phyloP scores from a whole-genome alignment of 2,888 invertebrate genomes.

The Lycia hirtaria region DNA sequence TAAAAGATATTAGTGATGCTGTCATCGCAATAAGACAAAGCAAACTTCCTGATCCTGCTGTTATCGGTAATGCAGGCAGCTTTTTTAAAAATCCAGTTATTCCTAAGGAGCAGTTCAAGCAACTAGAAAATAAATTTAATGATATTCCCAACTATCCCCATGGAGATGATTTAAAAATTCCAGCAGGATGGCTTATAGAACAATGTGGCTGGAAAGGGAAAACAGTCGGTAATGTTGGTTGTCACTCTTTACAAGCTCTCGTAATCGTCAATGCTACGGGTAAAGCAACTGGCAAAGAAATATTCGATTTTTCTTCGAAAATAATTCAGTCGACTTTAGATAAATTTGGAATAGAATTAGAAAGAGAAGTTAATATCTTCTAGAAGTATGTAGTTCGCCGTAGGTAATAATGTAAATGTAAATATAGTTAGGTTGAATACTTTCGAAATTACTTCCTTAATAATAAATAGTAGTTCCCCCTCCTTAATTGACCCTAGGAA shows the following conservation, averaged over 20 bases:
- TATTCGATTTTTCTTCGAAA: slow-evolving; percentile 23
- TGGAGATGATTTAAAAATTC: slow-evolving; percentile 27
- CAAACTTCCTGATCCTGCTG: slow-evolving; percentile 32
- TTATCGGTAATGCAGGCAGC: slow-evolving; percentile 35
- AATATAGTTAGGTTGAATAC: neutral
- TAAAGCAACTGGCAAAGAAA: slow-evolving; percentile 30
- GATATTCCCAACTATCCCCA: slow-evolving; percentile 26
- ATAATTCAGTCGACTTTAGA: slow-evolving; percentile 25
- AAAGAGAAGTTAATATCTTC: slow-evolving; percentile 30
- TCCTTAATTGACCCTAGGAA: neutral
- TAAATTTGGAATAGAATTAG: slow-evolving; percentile 29
- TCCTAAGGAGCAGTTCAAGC: slow-evolving; percentile 8
- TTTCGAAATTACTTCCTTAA: neutral
- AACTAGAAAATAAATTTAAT: slow-evolving; percentile 13
- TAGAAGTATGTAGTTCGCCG: neutral
- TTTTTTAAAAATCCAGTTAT: slow-evolving; percentile 36
- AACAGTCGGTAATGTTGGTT: slow-evolving; percentile 28
- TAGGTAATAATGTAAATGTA: no score
- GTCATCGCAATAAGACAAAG: slow-evolving; percentile 28
- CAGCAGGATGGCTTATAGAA: slow-evolving; percentile 38
- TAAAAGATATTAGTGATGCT: slow-evolving; percentile 18
- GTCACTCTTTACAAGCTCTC: slow-evolving; percentile 33
- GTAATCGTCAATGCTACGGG: slow-evolving; percentile 30
- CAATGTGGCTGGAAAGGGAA: slow-evolving; percentile 32
- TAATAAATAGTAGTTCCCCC: neutral